Conservation (phyloP, 2,113 vertebrate genomes). For the Pyxicephalus adspersus region DNA sequence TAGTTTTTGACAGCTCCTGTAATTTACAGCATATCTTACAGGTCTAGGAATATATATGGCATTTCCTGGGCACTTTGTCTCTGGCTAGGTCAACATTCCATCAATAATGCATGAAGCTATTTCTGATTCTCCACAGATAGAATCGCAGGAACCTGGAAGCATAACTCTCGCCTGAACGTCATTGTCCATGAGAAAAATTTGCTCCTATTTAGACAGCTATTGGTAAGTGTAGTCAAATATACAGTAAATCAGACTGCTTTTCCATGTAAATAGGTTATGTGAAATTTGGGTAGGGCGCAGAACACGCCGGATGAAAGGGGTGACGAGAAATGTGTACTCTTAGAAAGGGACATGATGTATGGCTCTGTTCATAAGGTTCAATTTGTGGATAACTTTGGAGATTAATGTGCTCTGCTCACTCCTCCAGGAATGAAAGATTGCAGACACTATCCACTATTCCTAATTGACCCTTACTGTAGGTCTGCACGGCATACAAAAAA, state of each 20-base stretch:
- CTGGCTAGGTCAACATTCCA: background rate
- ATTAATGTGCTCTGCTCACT: slow-evolving; percentile 33
- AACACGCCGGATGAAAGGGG: slow-evolving; percentile 15
- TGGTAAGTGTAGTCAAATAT: slow-evolving; percentile 1
- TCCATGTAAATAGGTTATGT: slow-evolving; percentile 5
- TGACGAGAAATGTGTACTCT: slow-evolving; percentile 19
- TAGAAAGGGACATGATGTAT: slow-evolving; percentile 40
- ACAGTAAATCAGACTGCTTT: slow-evolving; percentile 1
- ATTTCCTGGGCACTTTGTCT: background rate
- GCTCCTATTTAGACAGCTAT: background rate
- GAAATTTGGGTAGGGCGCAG: slow-evolving; percentile 5
- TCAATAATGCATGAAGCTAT: slow-evolving; percentile 3
- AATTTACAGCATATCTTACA: background rate
- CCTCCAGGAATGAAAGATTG: slow-evolving; percentile 43
- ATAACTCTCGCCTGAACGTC: background rate
- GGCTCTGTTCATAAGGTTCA: slow-evolving; percentile 42
- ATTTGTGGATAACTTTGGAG: slow-evolving; percentile 50
- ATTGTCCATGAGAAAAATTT: slow-evolving; percentile 2
- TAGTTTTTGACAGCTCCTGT: background rate
- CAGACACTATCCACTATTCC: slow-evolving; percentile 29
- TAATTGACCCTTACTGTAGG: slow-evolving; percentile 50
- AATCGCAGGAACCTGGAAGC: background rate
- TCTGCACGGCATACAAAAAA: slow-evolving; percentile 24
- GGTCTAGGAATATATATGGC: background rate
- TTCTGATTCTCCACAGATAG: background rate